Evolutionary conservation across 53 echinoderm and acorn worm species (phyloP), one percentile per base, ranked within the genome.

Genomic region (Crossaster papposus): DNA sequence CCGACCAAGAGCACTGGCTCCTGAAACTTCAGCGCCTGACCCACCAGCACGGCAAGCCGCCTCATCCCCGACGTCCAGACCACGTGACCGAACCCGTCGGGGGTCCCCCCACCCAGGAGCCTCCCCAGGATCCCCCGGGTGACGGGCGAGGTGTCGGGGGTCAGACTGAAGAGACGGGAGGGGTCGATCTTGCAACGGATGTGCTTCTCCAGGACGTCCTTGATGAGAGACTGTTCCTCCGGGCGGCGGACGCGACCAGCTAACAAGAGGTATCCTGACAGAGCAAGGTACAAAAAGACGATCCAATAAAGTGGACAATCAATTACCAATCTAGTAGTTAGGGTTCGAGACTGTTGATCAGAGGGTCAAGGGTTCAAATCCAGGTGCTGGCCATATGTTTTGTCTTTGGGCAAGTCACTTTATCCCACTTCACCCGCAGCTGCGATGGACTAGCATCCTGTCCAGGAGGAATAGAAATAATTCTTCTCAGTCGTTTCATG

Each of bases 1-100:
- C 97, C 97, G 26, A 97, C 97, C 34, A 97, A 73, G 20, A 97
- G 78, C 1, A 97, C 95, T 10, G 97, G 97, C 71, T 97, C 97
- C 23, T 85, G 89, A 85, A 97, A 97, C 91, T 91, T 94, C 64
- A 95, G 88, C 8, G 97, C 95, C 74, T 94, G 97, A 31, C 97
- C 97, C 0, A 95, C 97, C 35, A 95, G 89, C 13, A 97, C 94
- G 26, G 97, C 95, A 31, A 97, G 81, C 17, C 94, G 84, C 9
- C 95, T 85, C 92, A 97, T 92, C 17, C 92, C 90, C 29, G 88
- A 79, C 10, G 97, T 97, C 97, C 97, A 97, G 35, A 97, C 97
- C 30, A 97, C 79, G 79, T 97, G 97, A 14, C 91, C 62, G 65
- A 97, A 97, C 2, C 93, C 97, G 8, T 93, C 34, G 32, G 90